Conservation (phyloP, 2,797 vertebrate genomes). For the Oryzias sinensis region DNA sequence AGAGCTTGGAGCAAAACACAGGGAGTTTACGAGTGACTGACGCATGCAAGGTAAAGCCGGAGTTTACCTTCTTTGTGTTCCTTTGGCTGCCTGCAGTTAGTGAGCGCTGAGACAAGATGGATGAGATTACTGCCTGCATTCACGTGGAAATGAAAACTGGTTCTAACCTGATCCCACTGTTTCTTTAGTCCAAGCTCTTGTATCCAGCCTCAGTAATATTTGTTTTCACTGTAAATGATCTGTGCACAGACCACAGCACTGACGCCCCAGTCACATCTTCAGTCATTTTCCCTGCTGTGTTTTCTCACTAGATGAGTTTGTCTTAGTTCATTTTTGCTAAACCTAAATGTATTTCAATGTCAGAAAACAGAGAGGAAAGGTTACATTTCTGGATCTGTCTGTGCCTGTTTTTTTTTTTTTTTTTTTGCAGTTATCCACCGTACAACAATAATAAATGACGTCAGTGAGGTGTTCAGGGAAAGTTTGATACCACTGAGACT, state of each 20-base stretch:
- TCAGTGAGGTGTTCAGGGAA: neutral
- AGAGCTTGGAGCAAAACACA: neutral
- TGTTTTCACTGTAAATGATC: conserved; percentile 11
- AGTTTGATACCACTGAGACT: neutral
- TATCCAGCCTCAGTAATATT: neutral
- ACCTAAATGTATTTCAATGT: neutral
- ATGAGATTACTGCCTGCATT: conserved; percentile 21
- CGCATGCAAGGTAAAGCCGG: neutral
- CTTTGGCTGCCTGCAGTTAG: conserved; percentile 8
- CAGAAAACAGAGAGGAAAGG: neutral
- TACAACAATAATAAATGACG: neutral
- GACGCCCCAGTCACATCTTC: neutral
- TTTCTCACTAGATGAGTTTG: neutral
- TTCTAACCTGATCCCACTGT: conserved; percentile 22
- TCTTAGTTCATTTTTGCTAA: neutral
- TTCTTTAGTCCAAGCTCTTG: conserved; percentile 4
- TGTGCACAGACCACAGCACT: neutral
- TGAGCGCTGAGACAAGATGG: conserved; percentile 10
- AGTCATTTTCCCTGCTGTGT: neutral
- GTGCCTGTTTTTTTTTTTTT: neutral
- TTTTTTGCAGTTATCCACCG: neutral
- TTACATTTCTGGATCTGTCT: neutral
- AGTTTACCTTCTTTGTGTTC: conserved; percentile 10
- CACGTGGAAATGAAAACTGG: conserved; percentile 28
- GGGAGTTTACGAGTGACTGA: neutral